A percentile compares a stretch with the other conserved stretches of the same genome.
These are phyloP conservation scores for Cricetomys ansorgei DNA, from an alignment of 2,113 vertebrate species.

Conservation along the genomic window DNA sequence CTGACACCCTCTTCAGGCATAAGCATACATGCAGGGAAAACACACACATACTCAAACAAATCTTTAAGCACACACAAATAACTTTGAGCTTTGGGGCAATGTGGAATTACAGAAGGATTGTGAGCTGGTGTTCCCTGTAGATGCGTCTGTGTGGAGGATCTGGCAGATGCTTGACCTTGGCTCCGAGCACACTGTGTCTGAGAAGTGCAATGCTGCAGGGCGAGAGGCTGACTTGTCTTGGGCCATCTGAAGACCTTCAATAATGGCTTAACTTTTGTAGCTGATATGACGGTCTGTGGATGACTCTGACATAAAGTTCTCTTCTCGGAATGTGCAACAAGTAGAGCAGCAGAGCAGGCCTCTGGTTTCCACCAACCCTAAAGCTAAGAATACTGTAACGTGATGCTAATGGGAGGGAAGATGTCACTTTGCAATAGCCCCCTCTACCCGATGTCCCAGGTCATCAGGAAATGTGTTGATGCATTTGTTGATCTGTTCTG, in stretches of 20 bases:
- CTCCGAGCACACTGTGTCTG: neutral
- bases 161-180: neutral
- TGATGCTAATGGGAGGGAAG: neutral
- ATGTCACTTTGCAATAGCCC: neutral
- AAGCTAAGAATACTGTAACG: neutral
- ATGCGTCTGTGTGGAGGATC: neutral
- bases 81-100: neutral
- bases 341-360: neutral
- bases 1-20: neutral
- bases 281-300: neutral
- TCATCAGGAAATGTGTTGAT: neutral
- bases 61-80: neutral
- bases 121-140: neutral
- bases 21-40: neutral
- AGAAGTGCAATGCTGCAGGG: neutral
- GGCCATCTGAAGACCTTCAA: neutral
- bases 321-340: neutral
- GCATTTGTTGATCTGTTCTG: too few relatives aligned
- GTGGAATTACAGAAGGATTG: neutral
- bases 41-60: neutral
- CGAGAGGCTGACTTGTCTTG: neutral
- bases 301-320: neutral
- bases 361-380: neutral
- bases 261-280: neutral
- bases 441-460: neutral